Evolutionary conservation across 2,113 vertebrate genomes (phyloP), one percentile per base, ranked within the genome.

Genomic region (Lagopus muta): DNA sequence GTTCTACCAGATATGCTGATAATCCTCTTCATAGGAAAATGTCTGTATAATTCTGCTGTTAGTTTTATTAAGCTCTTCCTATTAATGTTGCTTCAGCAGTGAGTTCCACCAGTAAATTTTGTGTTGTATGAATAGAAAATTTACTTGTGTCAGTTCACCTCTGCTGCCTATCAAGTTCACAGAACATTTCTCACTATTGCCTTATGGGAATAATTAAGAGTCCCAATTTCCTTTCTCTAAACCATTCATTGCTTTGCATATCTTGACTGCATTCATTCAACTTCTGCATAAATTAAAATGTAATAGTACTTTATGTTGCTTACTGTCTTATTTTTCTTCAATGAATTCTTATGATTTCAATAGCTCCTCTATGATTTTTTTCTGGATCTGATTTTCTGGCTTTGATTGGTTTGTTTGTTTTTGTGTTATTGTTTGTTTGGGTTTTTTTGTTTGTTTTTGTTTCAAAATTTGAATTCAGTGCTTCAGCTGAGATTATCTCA

Each of bases 221-320:
- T 74, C 55, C 32, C 21, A 64, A 45, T 80, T 88, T 86, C 58
- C 50, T 82, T 43, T 90, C 45, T 64, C 27, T 64, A 86, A 94
- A 80, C 10, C 42, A 34, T 86, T 91, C 30, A 62, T 91, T 92
- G 66, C 82, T 82, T 91, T 82, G 2, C 89, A 13, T 74, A 66
- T 76, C 78, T 85, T 85, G 34, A 79, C 87, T 87, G 69, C 38
- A 28, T 86, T 91, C 11, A 60, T 95, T 93, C 38, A 57, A 87
- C 71, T 58, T 87, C 64, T 70, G 4, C 62, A 20, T 85, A 80
- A 86, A 88, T 73, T 66, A 80, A 91, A 82, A 86, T 62, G 24
- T 45, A 24, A 19, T 65, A 13, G 5, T n/a, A 42, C 36, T 83
- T 88, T 65, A 50, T 77, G 27, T 62, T 83, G 24, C 5, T 86